phyloP scores from a whole-genome alignment of 53 echinoderm and acorn worm species.

The Holothuria scabra region DNA sequence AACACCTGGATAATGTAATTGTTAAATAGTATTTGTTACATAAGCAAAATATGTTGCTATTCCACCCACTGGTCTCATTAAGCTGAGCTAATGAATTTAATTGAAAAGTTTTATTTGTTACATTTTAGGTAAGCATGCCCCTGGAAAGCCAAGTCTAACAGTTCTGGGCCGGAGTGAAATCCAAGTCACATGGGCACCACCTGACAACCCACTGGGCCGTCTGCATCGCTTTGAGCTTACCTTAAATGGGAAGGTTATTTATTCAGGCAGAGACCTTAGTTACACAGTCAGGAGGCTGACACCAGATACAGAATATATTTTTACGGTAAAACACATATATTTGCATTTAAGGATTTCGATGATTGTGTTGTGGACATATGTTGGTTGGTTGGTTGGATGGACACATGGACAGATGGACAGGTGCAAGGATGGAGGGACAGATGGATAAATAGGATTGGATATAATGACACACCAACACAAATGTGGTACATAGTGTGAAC shows the following conservation, averaged over 20 bases:
- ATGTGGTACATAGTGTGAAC: too few relatives aligned
- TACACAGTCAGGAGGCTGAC: slow-evolving; percentile 79
- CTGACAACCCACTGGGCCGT: slow-evolving; percentile 86
- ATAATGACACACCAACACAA: too few relatives aligned
- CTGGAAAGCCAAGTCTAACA: slow-evolving; percentile 79
- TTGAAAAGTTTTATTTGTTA: neutral
- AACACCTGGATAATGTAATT: too few relatives aligned
- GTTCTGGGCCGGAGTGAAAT: slow-evolving; percentile 88
- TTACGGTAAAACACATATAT: slow-evolving; percentile 67
- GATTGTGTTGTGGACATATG: too few relatives aligned
- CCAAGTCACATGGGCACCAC: slow-evolving; percentile 91
- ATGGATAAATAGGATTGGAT: too few relatives aligned
- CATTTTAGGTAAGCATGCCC: slow-evolving; percentile 91
- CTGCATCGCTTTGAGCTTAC: slow-evolving; percentile 94
- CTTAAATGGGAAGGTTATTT: slow-evolving; percentile 88
- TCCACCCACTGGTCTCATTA: neutral
- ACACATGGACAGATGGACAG: too few relatives aligned
- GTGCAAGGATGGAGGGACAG: too few relatives aligned
- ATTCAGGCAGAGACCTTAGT: slow-evolving; percentile 85
- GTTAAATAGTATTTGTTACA: neutral
- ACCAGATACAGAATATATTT: slow-evolving; percentile 89
- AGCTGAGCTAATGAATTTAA: neutral
- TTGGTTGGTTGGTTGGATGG: too few relatives aligned
- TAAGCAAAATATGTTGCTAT: neutral
- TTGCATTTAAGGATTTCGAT: too few relatives aligned